phyloP scores from a whole-genome alignment of 2,797 vertebrate species.

The Sebastes paucispinis region DNA sequence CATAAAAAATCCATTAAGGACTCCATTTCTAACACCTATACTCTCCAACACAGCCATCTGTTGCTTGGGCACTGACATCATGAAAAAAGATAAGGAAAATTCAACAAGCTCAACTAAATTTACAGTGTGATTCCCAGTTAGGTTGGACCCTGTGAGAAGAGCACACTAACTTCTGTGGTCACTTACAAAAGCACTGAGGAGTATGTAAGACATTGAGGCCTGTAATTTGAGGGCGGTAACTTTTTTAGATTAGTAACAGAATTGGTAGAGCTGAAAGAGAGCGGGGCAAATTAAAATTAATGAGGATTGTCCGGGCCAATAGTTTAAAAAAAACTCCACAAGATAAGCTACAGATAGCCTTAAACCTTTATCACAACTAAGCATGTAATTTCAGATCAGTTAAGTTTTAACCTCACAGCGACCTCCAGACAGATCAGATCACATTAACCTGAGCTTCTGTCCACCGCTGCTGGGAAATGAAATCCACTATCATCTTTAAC shows the following conservation, averaged over 20 bases:
- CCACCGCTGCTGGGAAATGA: slow-evolving; percentile 15
- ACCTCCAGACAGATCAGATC: slow-evolving; percentile 40
- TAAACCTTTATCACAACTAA: slow-evolving; percentile 16
- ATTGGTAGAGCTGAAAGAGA: background rate
- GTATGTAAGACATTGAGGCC: background rate
- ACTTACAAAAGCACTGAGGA: background rate
- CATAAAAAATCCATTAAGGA: background rate
- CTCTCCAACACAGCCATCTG: background rate
- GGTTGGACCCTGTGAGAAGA: background rate
- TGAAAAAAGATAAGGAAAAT: background rate
- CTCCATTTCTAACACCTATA: background rate
- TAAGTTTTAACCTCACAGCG: slow-evolving; percentile 11
- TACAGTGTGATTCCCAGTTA: background rate
- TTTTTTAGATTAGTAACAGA: background rate
- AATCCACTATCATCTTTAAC: slow-evolving; percentile 12
- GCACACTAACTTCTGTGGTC: background rate
- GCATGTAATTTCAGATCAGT: slow-evolving; percentile 27
- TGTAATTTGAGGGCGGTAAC: background rate
- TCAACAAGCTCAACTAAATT: background rate
- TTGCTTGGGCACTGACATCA: slow-evolving; percentile 8
- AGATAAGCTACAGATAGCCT: slow-evolving; percentile 6
- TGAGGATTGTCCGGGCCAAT: background rate
- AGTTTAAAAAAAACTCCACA: slow-evolving; percentile 8
- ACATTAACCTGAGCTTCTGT: slow-evolving; percentile 13
- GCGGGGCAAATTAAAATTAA: background rate